A percentile compares a stretch with the other conserved stretches of the same genome.
These are phyloP conservation scores for Popillia japonica DNA, from an alignment of 1,140 invertebrate species.

Conservation along the genomic window DNA sequence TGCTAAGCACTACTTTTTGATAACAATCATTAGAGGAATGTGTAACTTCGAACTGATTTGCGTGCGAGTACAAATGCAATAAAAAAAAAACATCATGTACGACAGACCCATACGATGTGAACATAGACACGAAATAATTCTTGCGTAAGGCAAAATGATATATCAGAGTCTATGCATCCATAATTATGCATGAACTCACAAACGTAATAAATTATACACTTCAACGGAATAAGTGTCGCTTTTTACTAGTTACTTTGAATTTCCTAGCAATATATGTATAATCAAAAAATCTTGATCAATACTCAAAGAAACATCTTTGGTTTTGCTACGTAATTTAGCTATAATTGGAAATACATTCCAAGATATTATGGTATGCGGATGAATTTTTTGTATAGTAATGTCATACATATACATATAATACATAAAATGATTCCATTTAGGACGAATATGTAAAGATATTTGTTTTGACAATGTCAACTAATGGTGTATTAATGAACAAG, in stretches of 20 bases:
- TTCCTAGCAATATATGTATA: not conserved
- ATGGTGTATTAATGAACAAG: too few species aligned
- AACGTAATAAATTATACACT: not conserved
- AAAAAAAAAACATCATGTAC: not conserved
- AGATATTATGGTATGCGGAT: not conserved
- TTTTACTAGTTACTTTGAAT: not conserved
- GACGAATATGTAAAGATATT: too few species aligned
- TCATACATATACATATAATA: not conserved
- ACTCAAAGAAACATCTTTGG: not conserved
- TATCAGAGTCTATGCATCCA: conserved; percentile 9
- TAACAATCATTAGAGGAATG: not conserved
- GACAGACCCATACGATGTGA: not conserved
- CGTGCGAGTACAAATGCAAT: not conserved
- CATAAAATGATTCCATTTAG: too few species aligned
- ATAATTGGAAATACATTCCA: not conserved
- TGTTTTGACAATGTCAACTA: too few species aligned
- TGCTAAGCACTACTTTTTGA: not conserved
- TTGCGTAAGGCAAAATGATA: conserved; percentile 10
- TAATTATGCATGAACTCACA: not conserved
- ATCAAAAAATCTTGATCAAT: not conserved
- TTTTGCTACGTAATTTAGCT: not conserved
- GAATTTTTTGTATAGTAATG: not conserved
- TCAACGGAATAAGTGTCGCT: not conserved
- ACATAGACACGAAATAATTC: not conserved
- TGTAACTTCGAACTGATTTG: not conserved